Conservation (phyloP, 2,888 invertebrate genomes). For the Orthosia gracilis region DNA sequence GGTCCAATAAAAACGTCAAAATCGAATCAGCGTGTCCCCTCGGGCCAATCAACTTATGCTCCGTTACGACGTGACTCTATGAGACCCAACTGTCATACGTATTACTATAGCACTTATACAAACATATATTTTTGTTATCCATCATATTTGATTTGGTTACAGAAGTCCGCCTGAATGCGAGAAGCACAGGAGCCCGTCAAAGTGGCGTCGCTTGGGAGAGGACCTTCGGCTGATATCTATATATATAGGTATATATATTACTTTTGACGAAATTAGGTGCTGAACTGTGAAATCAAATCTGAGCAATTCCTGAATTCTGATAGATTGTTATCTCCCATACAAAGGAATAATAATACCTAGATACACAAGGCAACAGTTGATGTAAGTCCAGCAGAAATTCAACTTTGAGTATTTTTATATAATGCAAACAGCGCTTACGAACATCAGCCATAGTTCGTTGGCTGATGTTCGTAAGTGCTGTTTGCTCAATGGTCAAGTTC, state of each 20-base stretch:
- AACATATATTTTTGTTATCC: constrained; percentile 10
- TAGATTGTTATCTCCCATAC: not conserved
- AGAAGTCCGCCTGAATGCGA: too few species aligned
- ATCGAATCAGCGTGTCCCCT: constrained; percentile 85
- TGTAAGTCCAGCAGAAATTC: not conserved
- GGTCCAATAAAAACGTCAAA: constrained; percentile 88
- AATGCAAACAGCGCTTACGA: too few species aligned
- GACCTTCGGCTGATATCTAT: too few species aligned
- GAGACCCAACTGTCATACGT: constrained; percentile 59
- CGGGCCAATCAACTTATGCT: constrained; percentile 80
- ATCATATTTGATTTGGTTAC: not conserved
- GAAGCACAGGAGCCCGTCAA: not conserved
- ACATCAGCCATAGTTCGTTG: too few species aligned
- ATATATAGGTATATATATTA: too few species aligned
- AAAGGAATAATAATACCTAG: not conserved
- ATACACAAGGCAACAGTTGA: not conserved
- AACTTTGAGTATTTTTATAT: not conserved
- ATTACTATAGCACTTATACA: constrained; percentile 14
- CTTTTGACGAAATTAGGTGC: too few species aligned
- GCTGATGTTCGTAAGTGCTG: constrained; percentile 3
- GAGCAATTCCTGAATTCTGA: not conserved
- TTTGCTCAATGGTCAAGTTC: not conserved
- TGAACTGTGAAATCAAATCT: too few species aligned
- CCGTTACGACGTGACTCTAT: constrained; percentile 67
- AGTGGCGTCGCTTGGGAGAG: too few species aligned